Evolutionary conservation across 2,113 vertebrate genomes (phyloP).

Genomic region (Lophotis ruficrista): DNA sequence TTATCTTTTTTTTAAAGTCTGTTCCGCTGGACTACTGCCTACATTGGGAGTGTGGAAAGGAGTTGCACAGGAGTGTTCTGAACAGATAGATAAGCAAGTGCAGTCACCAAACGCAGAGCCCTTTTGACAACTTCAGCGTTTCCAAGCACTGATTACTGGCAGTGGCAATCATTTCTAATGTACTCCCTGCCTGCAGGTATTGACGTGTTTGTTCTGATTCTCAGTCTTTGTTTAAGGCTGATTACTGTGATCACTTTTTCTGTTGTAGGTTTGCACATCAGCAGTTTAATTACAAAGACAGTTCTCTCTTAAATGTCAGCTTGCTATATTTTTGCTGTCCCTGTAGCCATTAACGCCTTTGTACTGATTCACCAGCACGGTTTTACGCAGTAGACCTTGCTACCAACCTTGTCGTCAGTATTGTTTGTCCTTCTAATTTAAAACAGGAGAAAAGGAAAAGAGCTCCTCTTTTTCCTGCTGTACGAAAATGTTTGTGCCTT

Average conservation of each 20-base stretch:
- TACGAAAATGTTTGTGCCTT: background rate
- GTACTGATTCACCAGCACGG: background rate
- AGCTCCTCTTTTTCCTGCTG: background rate
- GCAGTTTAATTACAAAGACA: conserved; percentile 57
- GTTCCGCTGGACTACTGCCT: background rate
- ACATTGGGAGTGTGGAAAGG: background rate
- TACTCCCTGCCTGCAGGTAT: conserved; percentile 41
- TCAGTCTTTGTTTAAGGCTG: conserved; percentile 51
- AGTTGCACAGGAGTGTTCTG: background rate
- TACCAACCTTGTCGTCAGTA: conserved; percentile 20
- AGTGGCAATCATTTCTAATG: conserved; percentile 33
- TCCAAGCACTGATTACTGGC: background rate
- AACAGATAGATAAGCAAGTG: conserved; percentile 27
- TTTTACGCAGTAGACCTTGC: conserved; percentile 28
- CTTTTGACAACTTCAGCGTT: conserved; percentile 51
- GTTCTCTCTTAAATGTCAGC: conserved; percentile 59
- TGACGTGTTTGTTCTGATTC: conserved; percentile 41
- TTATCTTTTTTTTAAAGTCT: conserved; percentile 24
- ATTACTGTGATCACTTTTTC: conserved; percentile 44
- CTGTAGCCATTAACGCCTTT: conserved; percentile 26
- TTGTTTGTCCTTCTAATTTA: conserved; percentile 23
- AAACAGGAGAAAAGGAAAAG: background rate
- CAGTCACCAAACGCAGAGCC: conserved; percentile 3
- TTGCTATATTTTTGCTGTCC: conserved; percentile 53
- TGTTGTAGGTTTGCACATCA: conserved; percentile 44